These are phyloP conservation scores for Ursus arctos DNA, from an alignment of 2,113 vertebrate genomes.

Conservation along the genomic window DNA sequence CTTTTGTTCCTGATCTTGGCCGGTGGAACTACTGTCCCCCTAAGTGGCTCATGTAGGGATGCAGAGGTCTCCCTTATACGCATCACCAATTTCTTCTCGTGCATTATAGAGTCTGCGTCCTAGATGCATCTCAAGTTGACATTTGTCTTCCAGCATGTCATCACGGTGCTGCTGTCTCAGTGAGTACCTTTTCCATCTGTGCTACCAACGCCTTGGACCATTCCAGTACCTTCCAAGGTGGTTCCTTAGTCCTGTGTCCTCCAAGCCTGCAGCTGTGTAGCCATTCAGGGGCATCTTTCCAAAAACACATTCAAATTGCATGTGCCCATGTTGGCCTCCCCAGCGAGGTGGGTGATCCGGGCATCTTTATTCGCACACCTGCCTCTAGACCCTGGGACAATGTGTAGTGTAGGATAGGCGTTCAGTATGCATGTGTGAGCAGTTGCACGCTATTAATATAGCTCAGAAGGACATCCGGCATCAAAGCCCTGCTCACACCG, in stretches of 20 bases:
- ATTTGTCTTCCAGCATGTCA: neutral
- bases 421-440: accelerated
- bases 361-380: no score
- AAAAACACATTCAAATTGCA: neutral
- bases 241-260: neutral
- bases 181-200: no score
- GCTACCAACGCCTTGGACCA: neutral
- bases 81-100: no score
- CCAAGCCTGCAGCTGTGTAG: neutral
- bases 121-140: neutral
- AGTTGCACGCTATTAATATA: neutral
- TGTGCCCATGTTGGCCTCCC: neutral
- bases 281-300: neutral
- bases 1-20: neutral
- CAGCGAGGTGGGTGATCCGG: accelerated
- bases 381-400: neutral
- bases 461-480: neutral
- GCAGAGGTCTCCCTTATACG: neutral
- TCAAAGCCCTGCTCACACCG: neutral
- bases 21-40: accelerated
- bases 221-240: neutral
- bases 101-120: neutral
- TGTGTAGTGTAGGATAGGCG: accelerated
- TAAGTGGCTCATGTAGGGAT: neutral
- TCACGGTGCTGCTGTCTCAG: neutral